Base-by-base conservation (phyloP, 2,888 invertebrate species). In the Standfussiana lucernea region DNA sequence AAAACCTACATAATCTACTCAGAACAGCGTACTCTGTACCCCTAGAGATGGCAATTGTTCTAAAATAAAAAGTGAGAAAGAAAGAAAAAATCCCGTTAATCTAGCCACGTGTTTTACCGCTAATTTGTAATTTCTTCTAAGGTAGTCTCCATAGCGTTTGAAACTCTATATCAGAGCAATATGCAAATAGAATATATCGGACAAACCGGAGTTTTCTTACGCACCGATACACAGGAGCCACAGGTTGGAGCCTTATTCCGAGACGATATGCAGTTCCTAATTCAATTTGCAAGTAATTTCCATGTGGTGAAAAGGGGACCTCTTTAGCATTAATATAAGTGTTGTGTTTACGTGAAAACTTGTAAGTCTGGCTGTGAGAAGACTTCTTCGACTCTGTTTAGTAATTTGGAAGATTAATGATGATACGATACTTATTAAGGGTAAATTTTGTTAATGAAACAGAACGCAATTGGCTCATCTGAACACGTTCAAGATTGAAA, bases 131-230 rank as follows among this genome's bases (percentile, higher is more conserved):
- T 47, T 53, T 61, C 35, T 59, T 70, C 13, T 32, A 50, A 32
- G 40, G 28, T 32, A 72, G 11, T 68, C 89, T 91, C 89, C 84
- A 89, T 35, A 21, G 77, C 62, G 32, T 78, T 79, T 59, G 59
- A 77, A 88, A 85, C 74, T 86, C 83, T 88, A 90, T 92, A 91
- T 91, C 91, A 88, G 81, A 80, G 87, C 84, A 89, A 91, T 92
- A 93, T 93, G 93, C 89, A 90, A 92, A 87, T 87, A 92, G 77
- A 86, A 88, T 81, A 81, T 88, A 89, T 88, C 88, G 88, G 89
- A 90, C 86, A 87, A 90, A 91, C 92, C 88, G 88, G 86, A 91
- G 90, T 89, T 90, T 90, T 89, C 90, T 91, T 91, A 90, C 87
- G 83, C 56, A 80, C 79, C 79, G 87, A 88, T 89, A 89, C 82